Evolutionary conservation across 1,140 invertebrate species (phyloP).

Genomic region (Lepidurus couesii): DNA sequence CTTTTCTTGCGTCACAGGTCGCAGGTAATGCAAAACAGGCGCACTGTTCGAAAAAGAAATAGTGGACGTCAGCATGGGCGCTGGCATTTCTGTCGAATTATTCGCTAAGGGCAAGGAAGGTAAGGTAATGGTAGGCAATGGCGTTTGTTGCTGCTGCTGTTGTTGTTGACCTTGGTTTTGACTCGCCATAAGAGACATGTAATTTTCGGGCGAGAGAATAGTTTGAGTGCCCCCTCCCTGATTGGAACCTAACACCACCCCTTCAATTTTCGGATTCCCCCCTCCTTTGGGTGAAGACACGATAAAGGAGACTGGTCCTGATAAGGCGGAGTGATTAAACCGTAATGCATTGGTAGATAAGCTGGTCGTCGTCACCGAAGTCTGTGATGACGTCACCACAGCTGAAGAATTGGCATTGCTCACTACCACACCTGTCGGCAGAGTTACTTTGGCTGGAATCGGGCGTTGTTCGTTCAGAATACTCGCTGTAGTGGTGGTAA

Average conservation of each 20-base stretch:
- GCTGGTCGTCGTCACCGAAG: neutral
- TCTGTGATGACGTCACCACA: neutral
- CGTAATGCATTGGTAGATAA: neutral
- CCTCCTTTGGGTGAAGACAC: neutral
- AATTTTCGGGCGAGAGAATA: neutral
- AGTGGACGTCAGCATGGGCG: slow-evolving; percentile 2
- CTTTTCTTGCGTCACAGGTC: slow-evolving; percentile 9
- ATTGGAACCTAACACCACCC: slow-evolving; percentile 4
- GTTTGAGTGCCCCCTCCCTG: neutral
- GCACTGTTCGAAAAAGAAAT: neutral
- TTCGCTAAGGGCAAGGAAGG: neutral
- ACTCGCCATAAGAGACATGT: slow-evolving; percentile 13
- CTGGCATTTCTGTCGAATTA: neutral
- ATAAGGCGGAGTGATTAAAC: neutral
- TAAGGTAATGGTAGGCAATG: neutral
- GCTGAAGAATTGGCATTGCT: neutral
- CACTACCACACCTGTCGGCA: slow-evolving; percentile 6
- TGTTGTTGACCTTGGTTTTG: slow-evolving; percentile 11
- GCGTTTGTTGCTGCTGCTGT: slow-evolving; percentile 5
- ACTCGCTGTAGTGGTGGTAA: neutral
- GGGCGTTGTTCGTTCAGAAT: neutral
- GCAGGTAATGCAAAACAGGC: neutral
- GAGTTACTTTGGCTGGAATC: neutral
- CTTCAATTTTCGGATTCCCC: neutral
- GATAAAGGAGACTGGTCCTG: slow-evolving; percentile 10